These are phyloP conservation scores for Anguilla obscura DNA, from an alignment of 2,797 vertebrate species.

Conservation along the genomic window DNA sequence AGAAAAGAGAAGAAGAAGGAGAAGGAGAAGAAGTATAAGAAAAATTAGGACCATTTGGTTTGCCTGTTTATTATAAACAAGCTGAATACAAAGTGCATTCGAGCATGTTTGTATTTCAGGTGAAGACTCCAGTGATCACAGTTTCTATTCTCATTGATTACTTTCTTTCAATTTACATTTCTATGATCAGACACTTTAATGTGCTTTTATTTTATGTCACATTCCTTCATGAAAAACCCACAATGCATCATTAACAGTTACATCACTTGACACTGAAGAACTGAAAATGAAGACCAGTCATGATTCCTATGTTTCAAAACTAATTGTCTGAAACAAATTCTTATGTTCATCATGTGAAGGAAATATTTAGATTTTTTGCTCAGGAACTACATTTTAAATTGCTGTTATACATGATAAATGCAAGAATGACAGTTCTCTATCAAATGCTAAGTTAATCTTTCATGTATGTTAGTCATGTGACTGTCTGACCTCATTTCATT, in stretches of 20 bases:
- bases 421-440: not conserved
- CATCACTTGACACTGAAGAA: not conserved
- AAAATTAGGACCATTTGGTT: not conserved
- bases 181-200: not conserved
- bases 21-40: slow-evolving; percentile 8
- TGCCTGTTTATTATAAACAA: not conserved
- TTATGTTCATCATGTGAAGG: not conserved
- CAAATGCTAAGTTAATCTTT: not conserved
- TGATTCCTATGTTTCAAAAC: not conserved
- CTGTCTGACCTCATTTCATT: not conserved
- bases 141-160: not conserved
- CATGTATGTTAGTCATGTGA: not conserved
- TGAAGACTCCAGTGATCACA: not conserved
- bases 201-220: not conserved
- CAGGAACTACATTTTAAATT: not conserved
- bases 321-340: not conserved
- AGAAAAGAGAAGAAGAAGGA: not conserved
- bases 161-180: not conserved
- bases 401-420: not conserved
- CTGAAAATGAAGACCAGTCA: not conserved
- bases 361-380: not conserved
- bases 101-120: not conserved
- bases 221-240: not conserved
- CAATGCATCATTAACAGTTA: not conserved
- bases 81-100: not conserved